A percentile compares a stretch with the other conserved stretches of the same genome.
These are phyloP conservation scores for Andrena marginata DNA, from an alignment of 2,888 invertebrate genomes.

Conservation along the genomic window DNA sequence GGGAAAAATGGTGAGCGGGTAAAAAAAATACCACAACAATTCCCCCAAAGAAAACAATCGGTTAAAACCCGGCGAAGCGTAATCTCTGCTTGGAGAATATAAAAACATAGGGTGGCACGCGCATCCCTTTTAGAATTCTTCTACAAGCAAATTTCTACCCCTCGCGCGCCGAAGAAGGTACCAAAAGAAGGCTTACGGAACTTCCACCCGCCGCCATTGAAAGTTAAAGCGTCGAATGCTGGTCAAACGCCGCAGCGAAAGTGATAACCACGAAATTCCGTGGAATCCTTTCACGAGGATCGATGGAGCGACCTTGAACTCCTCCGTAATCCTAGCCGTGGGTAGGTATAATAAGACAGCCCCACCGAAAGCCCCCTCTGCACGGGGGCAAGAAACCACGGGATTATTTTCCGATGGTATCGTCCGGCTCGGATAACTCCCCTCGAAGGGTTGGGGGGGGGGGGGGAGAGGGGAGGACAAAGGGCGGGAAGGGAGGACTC, in stretches of 20 bases:
- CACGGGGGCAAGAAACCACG: conserved; percentile 37
- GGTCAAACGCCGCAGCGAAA: conserved; percentile 26
- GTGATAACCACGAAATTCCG: conserved; percentile 37
- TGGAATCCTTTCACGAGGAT: conserved; percentile 24
- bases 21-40: too few species aligned
- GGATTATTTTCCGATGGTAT: conserved; percentile 60
- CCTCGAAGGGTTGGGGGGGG: neutral
- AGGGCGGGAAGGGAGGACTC: conserved; percentile 21
- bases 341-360: conserved; percentile 31
- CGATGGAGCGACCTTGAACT: conserved; percentile 49
- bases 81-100: too few species aligned
- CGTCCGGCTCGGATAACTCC: conserved; percentile 49
- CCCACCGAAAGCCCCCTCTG: neutral
- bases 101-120: too few species aligned
- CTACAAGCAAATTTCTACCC: too few species aligned
- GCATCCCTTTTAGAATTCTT: too few species aligned
- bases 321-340: conserved; percentile 27
- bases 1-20: too few species aligned
- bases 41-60: too few species aligned
- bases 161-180: too few species aligned
- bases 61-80: too few species aligned
- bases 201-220: neutral
- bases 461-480: conserved; percentile 19
- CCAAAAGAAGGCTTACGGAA: neutral
- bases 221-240: neutral